A percentile compares a stretch with the other conserved stretches of the same genome.
Evolutionary conservation across 2,888 invertebrate genomes (phyloP).

Genomic region (Chrysolina americana): DNA sequence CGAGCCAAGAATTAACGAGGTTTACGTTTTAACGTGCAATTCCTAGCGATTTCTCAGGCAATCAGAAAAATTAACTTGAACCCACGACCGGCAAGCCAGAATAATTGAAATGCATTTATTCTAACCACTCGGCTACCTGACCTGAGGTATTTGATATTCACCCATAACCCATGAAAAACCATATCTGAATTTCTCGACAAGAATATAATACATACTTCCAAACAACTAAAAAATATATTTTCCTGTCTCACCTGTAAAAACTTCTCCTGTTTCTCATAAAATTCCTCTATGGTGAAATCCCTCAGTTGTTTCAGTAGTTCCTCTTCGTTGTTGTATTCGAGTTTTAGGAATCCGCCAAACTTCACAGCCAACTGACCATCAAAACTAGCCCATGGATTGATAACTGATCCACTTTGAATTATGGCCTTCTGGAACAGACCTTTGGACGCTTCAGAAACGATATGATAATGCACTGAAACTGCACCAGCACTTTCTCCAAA

Average conservation of each 20-base stretch:
- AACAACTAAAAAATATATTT: neutral
- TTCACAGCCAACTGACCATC: constrained; percentile 27
- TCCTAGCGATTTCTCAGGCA: too few species aligned
- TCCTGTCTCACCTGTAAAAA: constrained; percentile 46
- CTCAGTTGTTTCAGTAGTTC: constrained; percentile 53
- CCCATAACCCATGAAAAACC: too few species aligned
- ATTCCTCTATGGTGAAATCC: constrained; percentile 42
- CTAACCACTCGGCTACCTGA: too few species aligned
- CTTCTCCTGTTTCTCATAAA: constrained; percentile 50
- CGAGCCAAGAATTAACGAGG: too few species aligned
- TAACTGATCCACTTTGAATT: too few species aligned
- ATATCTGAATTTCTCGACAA: too few species aligned
- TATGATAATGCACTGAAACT: constrained; percentile 43
- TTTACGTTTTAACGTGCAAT: too few species aligned
- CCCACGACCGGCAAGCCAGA: too few species aligned
- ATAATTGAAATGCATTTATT: too few species aligned
- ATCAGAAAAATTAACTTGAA: too few species aligned
- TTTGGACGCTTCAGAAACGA: constrained; percentile 41
- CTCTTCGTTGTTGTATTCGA: constrained; percentile 52
- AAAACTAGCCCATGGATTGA: constrained; percentile 47
- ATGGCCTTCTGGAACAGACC: constrained; percentile 51
- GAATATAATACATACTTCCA: too few species aligned
- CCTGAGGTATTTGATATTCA: too few species aligned
- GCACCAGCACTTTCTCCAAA: constrained; percentile 49
- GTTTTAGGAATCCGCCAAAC: constrained; percentile 49